Conservation (phyloP, 2,797 vertebrate genomes). For the Rhinogobio ventralis region DNA sequence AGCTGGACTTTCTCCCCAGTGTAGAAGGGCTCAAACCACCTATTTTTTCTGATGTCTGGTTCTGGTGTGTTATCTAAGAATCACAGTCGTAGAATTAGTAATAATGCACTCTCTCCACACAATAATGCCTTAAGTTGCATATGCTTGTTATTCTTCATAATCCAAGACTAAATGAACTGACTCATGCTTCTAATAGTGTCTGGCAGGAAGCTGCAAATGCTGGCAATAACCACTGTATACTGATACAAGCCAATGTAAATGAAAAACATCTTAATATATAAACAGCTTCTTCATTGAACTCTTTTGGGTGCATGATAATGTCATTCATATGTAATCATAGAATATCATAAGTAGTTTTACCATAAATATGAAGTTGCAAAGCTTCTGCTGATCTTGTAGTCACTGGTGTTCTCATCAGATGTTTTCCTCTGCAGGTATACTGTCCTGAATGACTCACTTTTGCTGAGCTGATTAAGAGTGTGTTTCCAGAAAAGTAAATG, state of each 20-base stretch:
- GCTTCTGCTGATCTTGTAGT: not conserved
- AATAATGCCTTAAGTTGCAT: not conserved
- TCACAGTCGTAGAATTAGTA: not conserved
- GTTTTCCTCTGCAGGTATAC: conserved; percentile 31
- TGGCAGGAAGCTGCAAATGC: not conserved
- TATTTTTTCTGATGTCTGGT: not conserved
- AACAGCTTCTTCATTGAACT: not conserved
- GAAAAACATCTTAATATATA: not conserved
- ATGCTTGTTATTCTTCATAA: not conserved
- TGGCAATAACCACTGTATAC: not conserved
- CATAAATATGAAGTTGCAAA: not conserved
- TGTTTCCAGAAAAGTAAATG: not conserved
- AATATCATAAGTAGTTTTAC: not conserved
- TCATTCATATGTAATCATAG: not conserved
- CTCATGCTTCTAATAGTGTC: too few species aligned
- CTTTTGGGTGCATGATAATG: not conserved
- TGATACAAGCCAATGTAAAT: not conserved
- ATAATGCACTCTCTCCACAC: not conserved
- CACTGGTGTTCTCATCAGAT: not conserved
- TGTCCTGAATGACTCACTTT: not conserved
- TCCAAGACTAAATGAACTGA: not conserved
- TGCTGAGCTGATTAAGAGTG: conserved; percentile 27
- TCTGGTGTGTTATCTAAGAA: not conserved
- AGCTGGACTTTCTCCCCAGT: not conserved
- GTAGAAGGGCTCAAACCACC: not conserved